Conservation (phyloP, 2,797 vertebrate species). For the Labroides dimidiatus region DNA sequence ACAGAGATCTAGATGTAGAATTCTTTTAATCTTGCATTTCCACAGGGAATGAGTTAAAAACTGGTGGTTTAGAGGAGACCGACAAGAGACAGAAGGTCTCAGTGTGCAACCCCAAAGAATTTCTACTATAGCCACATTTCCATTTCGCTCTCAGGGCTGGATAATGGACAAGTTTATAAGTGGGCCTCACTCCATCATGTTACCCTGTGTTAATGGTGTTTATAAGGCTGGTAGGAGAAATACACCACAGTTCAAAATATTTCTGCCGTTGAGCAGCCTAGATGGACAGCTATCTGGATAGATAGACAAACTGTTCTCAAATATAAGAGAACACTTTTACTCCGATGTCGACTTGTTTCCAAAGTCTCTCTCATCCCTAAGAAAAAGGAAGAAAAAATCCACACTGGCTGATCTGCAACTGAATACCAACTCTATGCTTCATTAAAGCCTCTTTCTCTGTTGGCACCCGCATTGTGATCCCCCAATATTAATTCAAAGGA, state of each 20-base stretch:
- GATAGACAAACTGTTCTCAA: slow-evolving; percentile 19
- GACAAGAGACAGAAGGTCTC: slow-evolving; percentile 72
- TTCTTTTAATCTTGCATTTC: slow-evolving; percentile 60
- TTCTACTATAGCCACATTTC: slow-evolving; percentile 74
- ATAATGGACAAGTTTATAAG: slow-evolving; percentile 68
- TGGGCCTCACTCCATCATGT: slow-evolving; percentile 52
- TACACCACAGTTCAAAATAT: slow-evolving; percentile 8
- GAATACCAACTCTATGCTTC: slow-evolving; percentile 99
- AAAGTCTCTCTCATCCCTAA: slow-evolving; percentile 46
- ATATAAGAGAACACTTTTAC: slow-evolving; percentile 36
- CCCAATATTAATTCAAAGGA: slow-evolving; percentile 99
- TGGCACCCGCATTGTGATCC: slow-evolving; percentile 99
- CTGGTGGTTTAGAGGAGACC: slow-evolving; percentile 50
- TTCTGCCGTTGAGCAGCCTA: background rate
- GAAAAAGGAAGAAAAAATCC: slow-evolving; percentile 71
- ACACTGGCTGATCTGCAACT: slow-evolving; percentile 95
- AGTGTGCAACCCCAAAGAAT: slow-evolving; percentile 75
- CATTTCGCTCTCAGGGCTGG: slow-evolving; percentile 70
- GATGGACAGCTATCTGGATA: slow-evolving; percentile 26
- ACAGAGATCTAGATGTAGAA: slow-evolving; percentile 26
- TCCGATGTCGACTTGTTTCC: slow-evolving; percentile 52
- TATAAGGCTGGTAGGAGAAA: slow-evolving; percentile 42
- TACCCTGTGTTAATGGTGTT: slow-evolving; percentile 54
- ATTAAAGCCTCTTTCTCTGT: slow-evolving; percentile 99
- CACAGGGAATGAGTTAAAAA: slow-evolving; percentile 47